Evolutionary conservation across 2,888 invertebrate genomes (phyloP).

Genomic region (Plemyria rubiginata): DNA sequence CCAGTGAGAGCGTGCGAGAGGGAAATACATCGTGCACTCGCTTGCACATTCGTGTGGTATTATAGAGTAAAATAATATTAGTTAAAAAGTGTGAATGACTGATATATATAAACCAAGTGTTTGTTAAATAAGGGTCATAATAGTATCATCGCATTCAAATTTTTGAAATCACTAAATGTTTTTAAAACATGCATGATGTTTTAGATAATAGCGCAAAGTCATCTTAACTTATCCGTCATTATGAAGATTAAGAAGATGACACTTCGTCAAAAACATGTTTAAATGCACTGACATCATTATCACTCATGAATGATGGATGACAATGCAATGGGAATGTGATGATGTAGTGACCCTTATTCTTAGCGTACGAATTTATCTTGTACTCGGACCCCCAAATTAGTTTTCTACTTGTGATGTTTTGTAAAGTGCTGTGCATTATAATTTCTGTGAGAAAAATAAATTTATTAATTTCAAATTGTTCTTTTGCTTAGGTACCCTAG

Average conservation of each 20-base stretch:
- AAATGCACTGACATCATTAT: too few species aligned
- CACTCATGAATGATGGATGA: too few species aligned
- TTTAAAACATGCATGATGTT: too few species aligned
- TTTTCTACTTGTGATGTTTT: slow-evolving; percentile 54
- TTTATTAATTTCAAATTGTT: slow-evolving; percentile 38
- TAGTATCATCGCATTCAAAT: neutral
- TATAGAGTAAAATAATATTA: slow-evolving; percentile 6
- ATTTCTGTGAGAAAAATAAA: slow-evolving; percentile 54
- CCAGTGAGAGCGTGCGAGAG: too few species aligned
- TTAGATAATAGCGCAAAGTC: too few species aligned
- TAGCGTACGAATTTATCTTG: slow-evolving; percentile 42
- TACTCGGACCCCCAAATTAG: slow-evolving; percentile 43
- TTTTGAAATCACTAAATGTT: too few species aligned
- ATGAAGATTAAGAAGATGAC: too few species aligned
- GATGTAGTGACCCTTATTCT: slow-evolving; percentile 28
- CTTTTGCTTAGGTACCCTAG: neutral
- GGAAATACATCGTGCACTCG: too few species aligned
- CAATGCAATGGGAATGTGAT: neutral
- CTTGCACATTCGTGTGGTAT: too few species aligned
- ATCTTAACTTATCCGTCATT: too few species aligned
- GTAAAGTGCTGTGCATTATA: slow-evolving; percentile 54
- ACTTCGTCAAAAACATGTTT: too few species aligned
- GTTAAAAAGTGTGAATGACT: slow-evolving; percentile 1
- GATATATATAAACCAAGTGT: slow-evolving; percentile 32
- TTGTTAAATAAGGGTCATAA: slow-evolving; percentile 42